Conservation (phyloP, 1,140 invertebrate genomes). For the Trypoxylus dichotomus region DNA sequence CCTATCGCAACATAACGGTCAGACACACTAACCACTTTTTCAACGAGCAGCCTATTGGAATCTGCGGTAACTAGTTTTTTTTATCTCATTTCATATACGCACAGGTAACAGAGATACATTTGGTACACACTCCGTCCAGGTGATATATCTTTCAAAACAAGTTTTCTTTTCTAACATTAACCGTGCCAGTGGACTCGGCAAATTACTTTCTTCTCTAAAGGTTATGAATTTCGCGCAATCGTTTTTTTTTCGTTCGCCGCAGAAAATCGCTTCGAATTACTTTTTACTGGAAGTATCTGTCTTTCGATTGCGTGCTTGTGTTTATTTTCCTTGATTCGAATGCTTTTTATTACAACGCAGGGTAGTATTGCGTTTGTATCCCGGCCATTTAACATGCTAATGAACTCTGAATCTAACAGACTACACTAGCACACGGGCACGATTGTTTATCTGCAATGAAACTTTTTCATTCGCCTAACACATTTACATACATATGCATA, state of each 20-base stretch:
- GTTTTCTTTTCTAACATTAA: not conserved
- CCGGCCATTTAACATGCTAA: not conserved
- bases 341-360: not conserved
- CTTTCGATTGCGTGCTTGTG: not conserved
- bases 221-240: not conserved
- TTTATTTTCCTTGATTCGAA: not conserved
- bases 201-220: not conserved
- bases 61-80: not conserved
- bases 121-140: not conserved
- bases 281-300: not conserved
- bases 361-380: not conserved
- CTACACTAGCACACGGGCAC: not conserved
- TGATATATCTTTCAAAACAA: not conserved
- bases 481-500: no score
- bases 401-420: not conserved
- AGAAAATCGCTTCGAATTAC: not conserved
- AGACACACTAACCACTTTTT: not conserved
- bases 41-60: not conserved
- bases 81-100: not conserved
- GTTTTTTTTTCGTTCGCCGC: not conserved
- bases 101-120: not conserved
- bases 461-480: no score
- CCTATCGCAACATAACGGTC: constrained; percentile 1
- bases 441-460: no score
- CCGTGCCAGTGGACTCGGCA: not conserved